phyloP scores from a whole-genome alignment of 2,888 invertebrate genomes.

The Notocelia uddmanniana region DNA sequence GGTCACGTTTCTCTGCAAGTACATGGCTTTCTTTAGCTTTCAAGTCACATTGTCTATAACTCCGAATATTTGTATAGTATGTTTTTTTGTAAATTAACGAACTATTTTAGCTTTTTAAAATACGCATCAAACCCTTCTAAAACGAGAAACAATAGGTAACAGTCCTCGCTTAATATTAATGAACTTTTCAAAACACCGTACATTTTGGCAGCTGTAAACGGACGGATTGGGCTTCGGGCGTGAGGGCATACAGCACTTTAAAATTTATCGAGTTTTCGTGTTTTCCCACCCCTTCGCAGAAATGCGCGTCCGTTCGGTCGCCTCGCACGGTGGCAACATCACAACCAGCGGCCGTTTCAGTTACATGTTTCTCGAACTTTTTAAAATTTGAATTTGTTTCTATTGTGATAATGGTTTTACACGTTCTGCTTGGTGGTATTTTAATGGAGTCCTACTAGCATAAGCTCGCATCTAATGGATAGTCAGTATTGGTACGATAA shows the following conservation, averaged over 20 bases:
- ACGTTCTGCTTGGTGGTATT: not conserved
- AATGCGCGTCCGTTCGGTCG: conserved; percentile 28
- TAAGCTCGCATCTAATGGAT: not conserved
- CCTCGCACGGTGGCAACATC: conserved; percentile 41
- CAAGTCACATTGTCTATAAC: too few relatives aligned
- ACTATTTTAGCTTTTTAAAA: not conserved
- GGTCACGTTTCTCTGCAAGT: too few relatives aligned
- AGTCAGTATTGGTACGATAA: too few relatives aligned
- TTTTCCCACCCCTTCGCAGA: conserved; percentile 56
- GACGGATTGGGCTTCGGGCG: conserved; percentile 66
- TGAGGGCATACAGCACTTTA: conserved; percentile 70
- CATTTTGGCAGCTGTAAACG: conserved; percentile 63
- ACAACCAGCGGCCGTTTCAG: conserved; percentile 47
- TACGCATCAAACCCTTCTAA: conserved; percentile 5
- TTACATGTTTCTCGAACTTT: conserved; percentile 51
- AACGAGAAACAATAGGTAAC: conserved; percentile 38
- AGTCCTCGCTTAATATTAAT: conserved; percentile 40
- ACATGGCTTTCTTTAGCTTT: not conserved
- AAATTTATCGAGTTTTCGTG: conserved; percentile 83
- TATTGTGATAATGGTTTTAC: conserved; percentile 19
- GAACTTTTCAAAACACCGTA: conserved; percentile 45
- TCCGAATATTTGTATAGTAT: too few relatives aligned
- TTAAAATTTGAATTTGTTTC: conserved; percentile 45
- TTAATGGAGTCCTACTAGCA: not conserved
- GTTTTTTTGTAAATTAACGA: too few relatives aligned